Base-by-base conservation (phyloP, 1,140 invertebrate species). In the Macrobrachium nipponense region DNA sequence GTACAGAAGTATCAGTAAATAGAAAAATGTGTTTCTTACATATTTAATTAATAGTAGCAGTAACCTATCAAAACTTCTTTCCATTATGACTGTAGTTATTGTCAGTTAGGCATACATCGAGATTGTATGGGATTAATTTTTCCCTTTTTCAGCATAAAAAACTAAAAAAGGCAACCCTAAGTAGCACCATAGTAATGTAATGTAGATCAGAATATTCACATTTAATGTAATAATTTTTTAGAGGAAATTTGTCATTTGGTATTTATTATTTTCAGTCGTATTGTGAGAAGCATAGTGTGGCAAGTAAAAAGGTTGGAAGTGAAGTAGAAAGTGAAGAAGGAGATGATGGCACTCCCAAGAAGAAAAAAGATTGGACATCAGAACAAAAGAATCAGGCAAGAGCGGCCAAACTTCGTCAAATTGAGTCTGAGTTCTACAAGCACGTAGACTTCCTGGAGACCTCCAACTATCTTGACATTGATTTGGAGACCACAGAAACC, bases 211-310 rank as follows among this genome's bases (percentile, higher is more conserved):
- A 36, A 36, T 36, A 36, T 36, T 36, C 27, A 36, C 27, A 36
- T 36, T 36, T 36, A 36, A 36, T 36, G 1, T 36, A 1, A 36
- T 36, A 36, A 36, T 36, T 36, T 36, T 36, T 2, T 36, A 36
- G 27, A 4, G 27, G 27, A 73, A n/a, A 11, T 59, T 43, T 43
- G 18, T 10, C 3, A 36, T 44, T 43, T 60, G 20, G 6, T 59
- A 23, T 72, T n/a, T 43, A 43, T 82, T 61, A 23, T 43, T 78
- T 92, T 23, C 90, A 95, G 93, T 98, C 97, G 1, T 98, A 98
- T 91, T 99, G 98, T 93, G 95, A 96, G 89, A 98, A 98, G 91
- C 98, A 99, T 91, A 97, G 97, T 92, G 96, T 97, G 89, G 75
- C 86, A 51, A 96, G 94, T 89, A 96, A 95, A 89, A 97, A 96